Base-by-base conservation (phyloP, 2,113 vertebrate genomes). In the Synchiropus splendidus region DNA sequence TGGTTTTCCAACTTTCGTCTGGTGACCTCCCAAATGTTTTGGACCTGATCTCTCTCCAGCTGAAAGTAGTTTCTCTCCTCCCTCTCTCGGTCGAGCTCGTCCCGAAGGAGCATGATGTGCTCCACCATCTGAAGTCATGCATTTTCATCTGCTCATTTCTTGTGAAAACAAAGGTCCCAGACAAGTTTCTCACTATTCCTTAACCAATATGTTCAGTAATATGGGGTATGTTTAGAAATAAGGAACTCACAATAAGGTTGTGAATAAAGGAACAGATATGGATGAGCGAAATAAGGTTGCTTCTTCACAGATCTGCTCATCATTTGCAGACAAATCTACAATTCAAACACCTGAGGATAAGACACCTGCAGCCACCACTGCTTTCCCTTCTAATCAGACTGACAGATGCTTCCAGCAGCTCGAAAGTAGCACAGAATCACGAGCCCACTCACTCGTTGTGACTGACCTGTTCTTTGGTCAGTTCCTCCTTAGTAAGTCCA, bases 61-160 rank as follows among this genome's bases (percentile, higher is more conserved):
- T 97, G 92, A 64, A 95, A 94, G 13, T 90, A 95, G 72, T 89
- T 97, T 6, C 92, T 87, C 43, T 97, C 94, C 46, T 92, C 88
- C 27, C 90, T 78, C 45, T 95, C 92, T 0, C 87, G 74, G 36
- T 96, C 90, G 72, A 98, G 82, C 70, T 96, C 90, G 54, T 94
- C 85, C 12, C 86, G 81, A 2, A 97, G 72, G 0, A 58, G 84
- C 1, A 12, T 9, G 0, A 92, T 58, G 1, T 96, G 88, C 6
- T 90, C 82, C 54, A 90, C 86, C 64, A 97, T 68, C 94, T 98
- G 65, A 38, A 47, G 44, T n/a, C 18, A 16, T 61, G 12, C 48
- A 45, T 53, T 14, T 27, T 4, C 11, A 16, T 49, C 54, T 13
- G 50, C 10, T 34, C n/a, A 30, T 9, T 12, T 30, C 27, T 6